These are phyloP conservation scores for Phoebastria nigripes DNA, from an alignment of 2,797 vertebrate species.

Conservation along the genomic window DNA sequence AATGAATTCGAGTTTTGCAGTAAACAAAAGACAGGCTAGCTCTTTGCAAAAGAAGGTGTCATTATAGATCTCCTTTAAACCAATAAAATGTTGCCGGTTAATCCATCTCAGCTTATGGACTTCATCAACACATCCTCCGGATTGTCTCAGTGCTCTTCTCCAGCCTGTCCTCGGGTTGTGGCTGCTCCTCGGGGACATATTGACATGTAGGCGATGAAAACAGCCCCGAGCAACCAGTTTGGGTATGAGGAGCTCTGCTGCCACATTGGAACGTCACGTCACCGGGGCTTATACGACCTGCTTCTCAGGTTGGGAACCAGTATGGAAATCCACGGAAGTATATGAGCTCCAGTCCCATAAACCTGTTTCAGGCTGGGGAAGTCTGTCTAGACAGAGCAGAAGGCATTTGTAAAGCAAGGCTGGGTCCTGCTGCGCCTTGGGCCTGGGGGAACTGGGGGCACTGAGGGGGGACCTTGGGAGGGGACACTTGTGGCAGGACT, in stretches of 20 bases:
- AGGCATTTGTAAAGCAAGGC: neutral
- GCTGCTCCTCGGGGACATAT: neutral
- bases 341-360: neutral
- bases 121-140: neutral
- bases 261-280: neutral
- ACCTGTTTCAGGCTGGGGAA: neutral
- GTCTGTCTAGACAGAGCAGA: slow-evolving; percentile 35
- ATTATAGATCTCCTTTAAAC: neutral
- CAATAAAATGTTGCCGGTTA: neutral
- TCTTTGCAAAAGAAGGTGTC: neutral
- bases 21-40: slow-evolving; percentile 21
- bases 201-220: neutral
- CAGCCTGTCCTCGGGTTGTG: neutral
- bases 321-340: slow-evolving; percentile 30
- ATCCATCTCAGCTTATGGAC: neutral
- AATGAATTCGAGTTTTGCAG: neutral
- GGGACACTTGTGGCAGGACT: neutral
- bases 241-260: neutral
- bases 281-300: neutral
- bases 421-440: neutral
- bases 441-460: neutral
- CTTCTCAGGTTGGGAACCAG: slow-evolving; percentile 57
- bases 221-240: slow-evolving; percentile 9
- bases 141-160: neutral
- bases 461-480: neutral